phyloP scores from a whole-genome alignment of 2,113 vertebrate species.

The Cygnus buccinator region DNA sequence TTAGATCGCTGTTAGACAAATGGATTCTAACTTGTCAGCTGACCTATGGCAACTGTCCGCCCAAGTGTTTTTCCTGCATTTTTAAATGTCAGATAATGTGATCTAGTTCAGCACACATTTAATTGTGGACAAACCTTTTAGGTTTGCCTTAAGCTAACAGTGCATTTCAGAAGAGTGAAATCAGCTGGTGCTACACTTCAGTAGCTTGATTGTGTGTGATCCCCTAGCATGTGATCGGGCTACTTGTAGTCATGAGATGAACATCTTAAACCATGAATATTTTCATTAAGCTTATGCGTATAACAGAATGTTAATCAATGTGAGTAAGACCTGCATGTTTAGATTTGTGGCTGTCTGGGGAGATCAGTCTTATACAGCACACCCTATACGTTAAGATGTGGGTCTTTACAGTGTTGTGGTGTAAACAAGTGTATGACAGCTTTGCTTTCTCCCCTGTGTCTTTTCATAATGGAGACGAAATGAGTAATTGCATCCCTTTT shows the following conservation, averaged over 20 bases:
- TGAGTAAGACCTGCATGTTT: not conserved
- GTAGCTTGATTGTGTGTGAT: not conserved
- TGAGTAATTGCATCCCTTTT: not conserved
- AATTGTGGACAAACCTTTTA: not conserved
- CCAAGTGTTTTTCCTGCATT: not conserved
- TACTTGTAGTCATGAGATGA: not conserved
- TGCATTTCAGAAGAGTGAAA: not conserved
- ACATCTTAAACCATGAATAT: not conserved
- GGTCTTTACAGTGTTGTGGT: not conserved
- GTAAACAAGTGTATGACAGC: not conserved
- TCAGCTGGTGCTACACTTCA: not conserved
- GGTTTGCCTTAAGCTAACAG: not conserved
- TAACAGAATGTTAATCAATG: not conserved
- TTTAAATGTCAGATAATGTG: not conserved
- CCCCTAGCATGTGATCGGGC: not conserved
- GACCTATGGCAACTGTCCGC: not conserved
- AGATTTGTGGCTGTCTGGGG: not conserved
- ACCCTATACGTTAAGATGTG: fast-evolving
- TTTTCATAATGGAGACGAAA: not conserved
- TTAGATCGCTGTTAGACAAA: not conserved
- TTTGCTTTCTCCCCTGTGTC: not conserved
- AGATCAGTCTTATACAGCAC: not conserved
- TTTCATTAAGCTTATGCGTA: not conserved
- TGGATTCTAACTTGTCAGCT: not conserved
- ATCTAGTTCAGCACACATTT: not conserved